phyloP scores from a whole-genome alignment of 2,113 vertebrate genomes.

The Dunckerocampus dactyliophorus region DNA sequence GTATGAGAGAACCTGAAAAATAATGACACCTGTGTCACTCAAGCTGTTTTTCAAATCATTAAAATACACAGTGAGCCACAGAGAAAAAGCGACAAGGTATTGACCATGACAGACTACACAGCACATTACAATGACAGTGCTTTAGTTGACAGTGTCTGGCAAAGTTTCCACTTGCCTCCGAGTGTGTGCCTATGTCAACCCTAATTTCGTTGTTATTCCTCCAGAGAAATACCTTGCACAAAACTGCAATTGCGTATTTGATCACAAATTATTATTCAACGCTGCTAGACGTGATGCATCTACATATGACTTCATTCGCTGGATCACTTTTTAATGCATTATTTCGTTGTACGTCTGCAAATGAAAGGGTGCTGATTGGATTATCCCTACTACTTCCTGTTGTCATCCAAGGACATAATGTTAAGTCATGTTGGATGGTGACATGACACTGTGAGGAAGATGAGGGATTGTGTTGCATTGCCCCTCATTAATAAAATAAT shows the following conservation, averaged over 20 bases:
- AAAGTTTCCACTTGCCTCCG: slow-evolving; percentile 19
- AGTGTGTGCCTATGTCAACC: slow-evolving; percentile 36
- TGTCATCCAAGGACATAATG: slow-evolving; percentile 1
- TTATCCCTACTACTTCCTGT: slow-evolving; percentile 36
- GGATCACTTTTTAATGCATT: slow-evolving; percentile 17
- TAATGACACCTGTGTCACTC: slow-evolving; percentile 43
- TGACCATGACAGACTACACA: slow-evolving; percentile 5
- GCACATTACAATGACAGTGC: slow-evolving; percentile 6
- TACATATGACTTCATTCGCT: slow-evolving; percentile 41
- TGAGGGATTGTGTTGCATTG: slow-evolving; percentile 56
- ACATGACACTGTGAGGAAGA: slow-evolving; percentile 34
- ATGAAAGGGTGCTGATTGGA: slow-evolving; percentile 29
- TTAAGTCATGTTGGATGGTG: slow-evolving; percentile 25
- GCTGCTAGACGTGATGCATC: slow-evolving; percentile 44
- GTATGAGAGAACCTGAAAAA: slow-evolving; percentile 90
- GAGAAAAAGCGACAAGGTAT: neutral
- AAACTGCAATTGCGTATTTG: slow-evolving; percentile 60
- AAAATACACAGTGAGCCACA: slow-evolving; percentile 8
- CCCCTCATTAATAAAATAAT: slow-evolving; percentile 60
- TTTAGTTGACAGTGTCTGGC: slow-evolving; percentile 12
- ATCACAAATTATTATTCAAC: slow-evolving; percentile 70
- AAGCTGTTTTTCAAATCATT: slow-evolving; percentile 11
- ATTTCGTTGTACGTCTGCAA: slow-evolving; percentile 20
- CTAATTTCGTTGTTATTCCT: slow-evolving; percentile 44
- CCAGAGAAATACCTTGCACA: slow-evolving; percentile 55